Percentiles rank a stretch among this genome's conserved stretches.
phyloP scores from a whole-genome alignment of 2,888 invertebrate species.

The Lepidocyrtoides sp. region DNA sequence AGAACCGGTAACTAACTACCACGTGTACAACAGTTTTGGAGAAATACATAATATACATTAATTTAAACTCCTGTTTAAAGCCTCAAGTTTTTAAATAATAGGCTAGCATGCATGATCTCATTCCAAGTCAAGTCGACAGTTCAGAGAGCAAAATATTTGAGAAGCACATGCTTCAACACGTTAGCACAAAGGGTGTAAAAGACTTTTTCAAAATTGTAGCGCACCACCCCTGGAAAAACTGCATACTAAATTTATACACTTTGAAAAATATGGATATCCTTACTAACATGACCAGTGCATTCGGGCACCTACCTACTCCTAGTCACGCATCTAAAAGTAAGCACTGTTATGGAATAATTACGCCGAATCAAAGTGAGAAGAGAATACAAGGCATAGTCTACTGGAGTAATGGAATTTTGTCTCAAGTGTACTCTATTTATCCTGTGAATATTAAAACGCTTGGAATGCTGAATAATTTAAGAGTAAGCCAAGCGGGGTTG shows the following conservation, averaged over 20 bases:
- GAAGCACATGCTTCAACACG: slow-evolving; percentile 64
- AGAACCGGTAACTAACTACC: slow-evolving; percentile 61
- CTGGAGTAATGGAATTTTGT: slow-evolving; percentile 66
- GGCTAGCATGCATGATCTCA: slow-evolving; percentile 57
- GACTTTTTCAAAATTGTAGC: slow-evolving; percentile 72
- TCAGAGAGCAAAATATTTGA: slow-evolving; percentile 64
- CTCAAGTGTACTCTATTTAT: slow-evolving; percentile 78
- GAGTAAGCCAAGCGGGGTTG: too few species aligned
- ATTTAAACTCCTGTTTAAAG: neutral
- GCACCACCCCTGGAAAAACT: slow-evolving; percentile 80
- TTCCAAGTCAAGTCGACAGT: slow-evolving; percentile 55
- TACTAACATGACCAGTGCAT: slow-evolving; percentile 1
- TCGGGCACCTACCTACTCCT: neutral
- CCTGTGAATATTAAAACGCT: slow-evolving; percentile 80
- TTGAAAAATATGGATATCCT: neutral
- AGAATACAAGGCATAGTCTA: slow-evolving; percentile 79
- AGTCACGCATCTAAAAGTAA: neutral
- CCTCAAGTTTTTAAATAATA: neutral
- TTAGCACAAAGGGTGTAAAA: slow-evolving; percentile 68
- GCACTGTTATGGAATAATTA: slow-evolving; percentile 69
- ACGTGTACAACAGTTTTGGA: neutral
- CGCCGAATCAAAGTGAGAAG: slow-evolving; percentile 78
- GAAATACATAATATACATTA: neutral
- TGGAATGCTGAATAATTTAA: slow-evolving; percentile 48
- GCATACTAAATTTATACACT: slow-evolving; percentile 57